phyloP scores from a whole-genome alignment of 2,797 vertebrate genomes.

The Lutjanus campechanus region DNA sequence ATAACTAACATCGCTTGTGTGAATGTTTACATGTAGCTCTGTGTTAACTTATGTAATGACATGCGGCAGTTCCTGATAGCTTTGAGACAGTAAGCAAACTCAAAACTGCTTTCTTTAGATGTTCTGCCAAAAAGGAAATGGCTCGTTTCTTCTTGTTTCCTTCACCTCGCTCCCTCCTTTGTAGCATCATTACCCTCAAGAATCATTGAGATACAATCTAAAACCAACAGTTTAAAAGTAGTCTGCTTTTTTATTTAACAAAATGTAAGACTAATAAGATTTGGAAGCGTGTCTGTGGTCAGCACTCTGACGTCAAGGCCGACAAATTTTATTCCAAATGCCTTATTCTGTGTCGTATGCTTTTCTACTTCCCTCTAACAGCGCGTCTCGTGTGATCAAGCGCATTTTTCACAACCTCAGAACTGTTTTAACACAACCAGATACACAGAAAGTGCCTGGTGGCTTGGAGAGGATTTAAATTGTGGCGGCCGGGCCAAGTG shows the following conservation, averaged over 20 bases:
- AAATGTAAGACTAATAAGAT: slow-evolving; percentile 21
- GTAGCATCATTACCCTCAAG: neutral
- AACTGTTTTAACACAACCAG: slow-evolving; percentile 60
- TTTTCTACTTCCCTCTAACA: slow-evolving; percentile 45
- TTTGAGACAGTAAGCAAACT: slow-evolving; percentile 29
- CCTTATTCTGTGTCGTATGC: slow-evolving; percentile 28
- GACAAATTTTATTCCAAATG: slow-evolving; percentile 25
- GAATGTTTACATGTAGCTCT: slow-evolving; percentile 30
- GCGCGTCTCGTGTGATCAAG: slow-evolving; percentile 45
- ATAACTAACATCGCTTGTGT: slow-evolving; percentile 20
- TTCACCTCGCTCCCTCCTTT: neutral
- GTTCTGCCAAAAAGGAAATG: slow-evolving; percentile 42
- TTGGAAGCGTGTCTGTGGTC: slow-evolving; percentile 47
- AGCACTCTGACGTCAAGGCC: slow-evolving; percentile 43
- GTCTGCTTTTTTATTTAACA: slow-evolving; percentile 25
- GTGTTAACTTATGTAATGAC: slow-evolving; percentile 29
- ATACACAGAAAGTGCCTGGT: slow-evolving; percentile 60
- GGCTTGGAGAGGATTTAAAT: slow-evolving; percentile 44
- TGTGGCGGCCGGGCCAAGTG: slow-evolving; percentile 24
- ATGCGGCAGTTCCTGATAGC: slow-evolving; percentile 11
- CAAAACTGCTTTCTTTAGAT: slow-evolving; percentile 43
- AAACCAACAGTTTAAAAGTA: slow-evolving; percentile 34
- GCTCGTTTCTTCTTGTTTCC: slow-evolving; percentile 11
- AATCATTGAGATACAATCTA: slow-evolving; percentile 45
- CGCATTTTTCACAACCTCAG: slow-evolving; percentile 48